Evolutionary conservation across 2,888 invertebrate species (phyloP), one percentile per base, ranked within the genome.

Genomic region (Apotomis capreana): DNA sequence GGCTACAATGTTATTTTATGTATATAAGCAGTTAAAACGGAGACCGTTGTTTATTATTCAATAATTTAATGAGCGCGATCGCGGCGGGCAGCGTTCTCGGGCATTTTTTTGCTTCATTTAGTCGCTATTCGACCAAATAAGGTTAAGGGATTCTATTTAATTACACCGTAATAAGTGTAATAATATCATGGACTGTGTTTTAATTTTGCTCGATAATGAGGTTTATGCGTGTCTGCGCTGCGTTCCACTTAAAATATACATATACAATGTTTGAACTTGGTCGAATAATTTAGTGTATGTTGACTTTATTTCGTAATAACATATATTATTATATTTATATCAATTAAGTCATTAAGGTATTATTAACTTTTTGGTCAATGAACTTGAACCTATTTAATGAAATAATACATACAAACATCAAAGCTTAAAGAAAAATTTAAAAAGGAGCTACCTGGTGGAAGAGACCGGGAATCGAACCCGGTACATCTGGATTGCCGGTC

Each of bases 141-240:
- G 89, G 88, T 79, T 80, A 77, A 78, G 76, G 82, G 83, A 81
- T 81, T 87, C 84, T 87, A 88, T 87, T 90, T 90, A 90, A 91
- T 91, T 90, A 88, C 84, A 79, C 85, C 83, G 82, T 89, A 88
- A 88, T 89, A 87, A 86, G 84, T 84, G 82, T 84, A 87, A 84
- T 87, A 87, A 87, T 89, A 88, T 87, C 84, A 84, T 87, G 85
- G 86, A 85, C 83, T 80, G 84, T 78, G 78, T 87, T 87, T 87
- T 84, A 87, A 87, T 84, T 84, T 83, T 76, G 77, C 79, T 79
- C 75, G 81, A 81, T 80, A 82, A 83, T 80, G 80, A 77, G 79
- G 74, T 76, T 73, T 74, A 76, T 78, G 74, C 72, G 76, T 74
- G 76, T 74, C 74, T 77, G 74, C 76, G 74, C 75, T 76, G 77